phyloP scores from a whole-genome alignment of 2,888 invertebrate species.

The Drosophila cognata region DNA sequence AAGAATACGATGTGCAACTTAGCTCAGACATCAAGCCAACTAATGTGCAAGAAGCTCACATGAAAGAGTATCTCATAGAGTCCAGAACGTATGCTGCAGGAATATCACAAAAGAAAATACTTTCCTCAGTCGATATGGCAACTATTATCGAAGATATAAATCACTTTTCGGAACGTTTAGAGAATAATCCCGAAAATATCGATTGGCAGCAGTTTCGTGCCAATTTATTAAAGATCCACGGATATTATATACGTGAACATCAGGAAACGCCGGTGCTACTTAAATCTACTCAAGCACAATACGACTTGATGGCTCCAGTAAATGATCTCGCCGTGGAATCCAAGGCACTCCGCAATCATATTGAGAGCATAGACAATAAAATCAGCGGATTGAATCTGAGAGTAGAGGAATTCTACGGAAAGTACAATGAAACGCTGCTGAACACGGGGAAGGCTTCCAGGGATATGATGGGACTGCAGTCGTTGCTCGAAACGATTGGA shows the following conservation, averaged over 20 bases:
- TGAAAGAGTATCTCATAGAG: neutral
- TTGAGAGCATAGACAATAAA: slow-evolving; percentile 23
- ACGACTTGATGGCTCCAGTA: slow-evolving; percentile 19
- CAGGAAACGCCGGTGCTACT: neutral
- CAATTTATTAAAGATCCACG: slow-evolving; percentile 48
- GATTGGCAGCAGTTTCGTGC: slow-evolving; percentile 49
- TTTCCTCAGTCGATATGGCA: neutral
- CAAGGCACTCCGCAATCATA: slow-evolving; percentile 8
- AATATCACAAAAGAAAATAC: neutral
- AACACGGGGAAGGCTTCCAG: slow-evolving; percentile 26
- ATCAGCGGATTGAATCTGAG: slow-evolving; percentile 32
- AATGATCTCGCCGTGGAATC: slow-evolving; percentile 7
- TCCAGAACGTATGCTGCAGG: neutral
- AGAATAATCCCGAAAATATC: slow-evolving; percentile 10
- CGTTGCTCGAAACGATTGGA: slow-evolving; percentile 37
- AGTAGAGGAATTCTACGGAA: slow-evolving; percentile 25
- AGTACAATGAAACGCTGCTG: slow-evolving; percentile 14
- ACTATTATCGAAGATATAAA: slow-evolving; percentile 36
- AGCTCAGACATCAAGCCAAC: neutral
- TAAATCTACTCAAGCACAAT: neutral
- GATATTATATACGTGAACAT: slow-evolving; percentile 21
- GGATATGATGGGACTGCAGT: slow-evolving; percentile 40
- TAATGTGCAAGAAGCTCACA: neutral
- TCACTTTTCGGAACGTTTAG: slow-evolving; percentile 37
- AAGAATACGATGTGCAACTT: slow-evolving; percentile 1